A percentile compares a stretch with the other conserved stretches of the same genome.
phyloP scores from a whole-genome alignment of 2,113 vertebrate genomes.

The Dinomys branickii region DNA sequence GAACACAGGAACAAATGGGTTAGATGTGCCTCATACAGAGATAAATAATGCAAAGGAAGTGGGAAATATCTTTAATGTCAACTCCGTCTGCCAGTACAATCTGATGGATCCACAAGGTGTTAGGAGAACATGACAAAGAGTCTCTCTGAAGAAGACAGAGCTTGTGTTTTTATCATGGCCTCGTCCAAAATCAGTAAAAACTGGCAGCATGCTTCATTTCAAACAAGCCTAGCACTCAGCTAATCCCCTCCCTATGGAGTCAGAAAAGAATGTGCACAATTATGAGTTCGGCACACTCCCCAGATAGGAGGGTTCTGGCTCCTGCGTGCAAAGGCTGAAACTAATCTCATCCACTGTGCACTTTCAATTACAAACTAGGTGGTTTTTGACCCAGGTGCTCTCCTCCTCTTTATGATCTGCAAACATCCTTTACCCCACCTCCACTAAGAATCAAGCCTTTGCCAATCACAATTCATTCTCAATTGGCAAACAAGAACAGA shows the following conservation, averaged over 20 bases:
- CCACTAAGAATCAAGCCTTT: neutral
- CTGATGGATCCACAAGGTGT: neutral
- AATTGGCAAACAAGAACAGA: slow-evolving; percentile 43
- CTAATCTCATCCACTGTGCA: slow-evolving; percentile 31
- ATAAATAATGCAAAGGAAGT: neutral
- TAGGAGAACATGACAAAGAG: slow-evolving; percentile 28
- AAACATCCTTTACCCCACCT: slow-evolving; percentile 1
- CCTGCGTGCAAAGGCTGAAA: slow-evolving; percentile 24
- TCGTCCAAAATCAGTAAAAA: slow-evolving; percentile 79
- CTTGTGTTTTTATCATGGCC: slow-evolving; percentile 47
- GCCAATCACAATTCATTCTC: slow-evolving; percentile 39
- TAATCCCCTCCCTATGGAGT: slow-evolving; percentile 68
- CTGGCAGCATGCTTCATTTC: slow-evolving; percentile 77
- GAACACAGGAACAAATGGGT: slow-evolving; percentile 8
- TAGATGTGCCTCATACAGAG: neutral
- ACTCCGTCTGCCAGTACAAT: slow-evolving; percentile 8
- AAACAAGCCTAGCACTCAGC: slow-evolving; percentile 75
- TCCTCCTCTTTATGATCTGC: neutral
- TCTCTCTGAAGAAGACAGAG: neutral
- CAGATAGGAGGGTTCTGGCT: slow-evolving; percentile 12
- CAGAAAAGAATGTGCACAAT: slow-evolving; percentile 77
- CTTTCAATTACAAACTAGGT: slow-evolving; percentile 7
- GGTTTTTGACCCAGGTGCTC: neutral
- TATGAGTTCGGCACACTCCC: slow-evolving; percentile 47
- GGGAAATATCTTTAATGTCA: slow-evolving; percentile 29